Percentiles rank a stretch among this genome's conserved stretches.
Evolutionary conservation across 2,797 vertebrate genomes (phyloP).

Genomic region (Aldrovandia affinis): DNA sequence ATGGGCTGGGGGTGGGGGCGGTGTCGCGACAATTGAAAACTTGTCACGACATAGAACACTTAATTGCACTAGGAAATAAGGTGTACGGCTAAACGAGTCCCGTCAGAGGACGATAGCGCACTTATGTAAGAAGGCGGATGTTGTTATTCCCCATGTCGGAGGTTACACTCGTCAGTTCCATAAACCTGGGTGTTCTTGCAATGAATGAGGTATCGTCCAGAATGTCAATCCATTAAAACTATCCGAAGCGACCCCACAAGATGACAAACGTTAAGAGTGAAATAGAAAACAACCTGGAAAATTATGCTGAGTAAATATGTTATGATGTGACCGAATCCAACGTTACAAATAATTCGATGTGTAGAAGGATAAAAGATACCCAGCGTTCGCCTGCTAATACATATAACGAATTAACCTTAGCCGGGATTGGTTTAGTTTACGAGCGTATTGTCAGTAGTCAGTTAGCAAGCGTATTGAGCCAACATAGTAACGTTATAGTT

Average conservation of each 20-base stretch:
- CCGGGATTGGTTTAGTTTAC: too few species aligned
- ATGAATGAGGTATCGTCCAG: background rate
- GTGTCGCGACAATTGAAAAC: too few species aligned
- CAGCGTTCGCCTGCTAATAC: background rate
- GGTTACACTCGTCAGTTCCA: background rate
- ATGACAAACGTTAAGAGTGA: background rate
- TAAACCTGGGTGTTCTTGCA: background rate
- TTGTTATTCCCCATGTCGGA: background rate
- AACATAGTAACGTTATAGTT: too few species aligned
- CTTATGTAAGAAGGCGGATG: slow-evolving; percentile 10
- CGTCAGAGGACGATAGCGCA: background rate
- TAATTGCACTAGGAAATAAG: background rate
- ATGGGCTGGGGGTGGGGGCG: too few species aligned
- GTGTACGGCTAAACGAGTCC: background rate
- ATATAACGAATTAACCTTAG: too few species aligned
- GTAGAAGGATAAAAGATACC: too few species aligned
- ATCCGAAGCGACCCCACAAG: background rate
- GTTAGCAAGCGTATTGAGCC: too few species aligned
- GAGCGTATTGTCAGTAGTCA: too few species aligned
- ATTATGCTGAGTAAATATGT: too few species aligned
- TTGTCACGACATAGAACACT: background rate
- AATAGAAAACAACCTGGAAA: too few species aligned
- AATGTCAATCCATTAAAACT: background rate
- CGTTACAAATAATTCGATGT: too few species aligned
- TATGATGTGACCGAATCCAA: too few species aligned